phyloP scores from a whole-genome alignment of 2,113 vertebrate species.

The Aleadryas rufinucha region DNA sequence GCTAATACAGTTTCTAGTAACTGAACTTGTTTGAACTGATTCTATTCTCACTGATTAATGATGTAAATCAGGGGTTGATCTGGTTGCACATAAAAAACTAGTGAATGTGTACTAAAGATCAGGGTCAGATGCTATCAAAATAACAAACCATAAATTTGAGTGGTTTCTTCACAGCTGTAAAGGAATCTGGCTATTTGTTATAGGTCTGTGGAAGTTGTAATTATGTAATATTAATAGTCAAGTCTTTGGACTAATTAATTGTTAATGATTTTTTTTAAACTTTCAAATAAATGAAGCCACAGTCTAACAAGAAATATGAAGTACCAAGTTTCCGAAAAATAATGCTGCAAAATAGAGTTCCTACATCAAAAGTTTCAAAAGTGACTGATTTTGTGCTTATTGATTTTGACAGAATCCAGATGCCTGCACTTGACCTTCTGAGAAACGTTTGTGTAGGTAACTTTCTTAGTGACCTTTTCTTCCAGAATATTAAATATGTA shows the following conservation, averaged over 20 bases:
- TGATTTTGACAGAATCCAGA: not conserved
- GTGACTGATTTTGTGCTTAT: not conserved
- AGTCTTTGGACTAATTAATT: not conserved
- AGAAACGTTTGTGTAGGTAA: rapidly evolving
- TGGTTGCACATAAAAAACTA: not conserved
- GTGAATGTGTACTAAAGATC: not conserved
- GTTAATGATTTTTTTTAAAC: not conserved
- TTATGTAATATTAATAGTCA: not conserved
- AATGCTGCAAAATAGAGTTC: not conserved
- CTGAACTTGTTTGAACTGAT: not conserved
- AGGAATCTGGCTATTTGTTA: not conserved
- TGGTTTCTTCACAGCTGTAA: not conserved
- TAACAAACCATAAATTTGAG: not conserved
- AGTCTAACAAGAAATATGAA: not conserved
- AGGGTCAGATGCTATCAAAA: not conserved
- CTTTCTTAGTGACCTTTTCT: not conserved
- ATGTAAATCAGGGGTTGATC: not conserved
- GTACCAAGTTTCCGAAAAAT: not conserved
- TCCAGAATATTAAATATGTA: not conserved
- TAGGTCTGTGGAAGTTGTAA: not conserved
- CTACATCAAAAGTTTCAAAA: not conserved
- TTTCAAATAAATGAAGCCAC: not conserved
- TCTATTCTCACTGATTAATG: not conserved
- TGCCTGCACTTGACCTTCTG: not conserved
- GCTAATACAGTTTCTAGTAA: not conserved